Evolutionary conservation across 2,113 vertebrate genomes (phyloP).

Genomic region (Sclerurus mexicanus): DNA sequence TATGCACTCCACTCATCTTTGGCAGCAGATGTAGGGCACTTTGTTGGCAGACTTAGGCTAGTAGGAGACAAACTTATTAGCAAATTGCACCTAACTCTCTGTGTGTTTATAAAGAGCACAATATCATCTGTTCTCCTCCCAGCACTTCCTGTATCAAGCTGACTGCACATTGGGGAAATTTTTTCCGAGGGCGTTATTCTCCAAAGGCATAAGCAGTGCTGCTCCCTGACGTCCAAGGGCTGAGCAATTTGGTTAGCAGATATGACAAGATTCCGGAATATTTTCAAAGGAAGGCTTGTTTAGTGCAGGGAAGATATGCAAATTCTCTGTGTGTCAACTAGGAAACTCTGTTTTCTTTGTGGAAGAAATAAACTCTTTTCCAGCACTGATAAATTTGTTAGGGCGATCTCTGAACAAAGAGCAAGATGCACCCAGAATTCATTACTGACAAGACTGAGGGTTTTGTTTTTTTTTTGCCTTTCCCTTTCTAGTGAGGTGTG

Average conservation of each 20-base stretch:
- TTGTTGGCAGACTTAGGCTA: not conserved
- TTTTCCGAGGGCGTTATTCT: not conserved
- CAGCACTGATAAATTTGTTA: not conserved
- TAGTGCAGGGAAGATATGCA: not conserved
- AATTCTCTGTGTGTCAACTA: not conserved
- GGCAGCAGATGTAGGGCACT: not conserved
- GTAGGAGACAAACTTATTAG: not conserved
- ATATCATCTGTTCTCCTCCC: not conserved
- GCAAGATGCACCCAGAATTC: not conserved
- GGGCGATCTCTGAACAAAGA: not conserved
- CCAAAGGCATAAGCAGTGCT: not conserved
- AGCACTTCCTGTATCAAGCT: not conserved
- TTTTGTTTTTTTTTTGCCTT: not conserved
- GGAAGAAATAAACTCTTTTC: not conserved
- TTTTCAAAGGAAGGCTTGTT: not conserved
- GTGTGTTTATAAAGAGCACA: not conserved
- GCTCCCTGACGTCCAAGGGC: not conserved
- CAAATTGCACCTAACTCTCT: not conserved
- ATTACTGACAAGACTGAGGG: not conserved
- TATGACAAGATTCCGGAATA: not conserved
- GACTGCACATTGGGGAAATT: not conserved
- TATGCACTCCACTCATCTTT: not conserved
- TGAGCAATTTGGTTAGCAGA: not conserved
- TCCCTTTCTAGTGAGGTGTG: fast-evolving
- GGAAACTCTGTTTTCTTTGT: not conserved